A percentile compares a stretch with the other conserved stretches of the same genome.
Conservation (phyloP, 1,140 invertebrate genomes). For the Laodelphax striatellus region DNA sequence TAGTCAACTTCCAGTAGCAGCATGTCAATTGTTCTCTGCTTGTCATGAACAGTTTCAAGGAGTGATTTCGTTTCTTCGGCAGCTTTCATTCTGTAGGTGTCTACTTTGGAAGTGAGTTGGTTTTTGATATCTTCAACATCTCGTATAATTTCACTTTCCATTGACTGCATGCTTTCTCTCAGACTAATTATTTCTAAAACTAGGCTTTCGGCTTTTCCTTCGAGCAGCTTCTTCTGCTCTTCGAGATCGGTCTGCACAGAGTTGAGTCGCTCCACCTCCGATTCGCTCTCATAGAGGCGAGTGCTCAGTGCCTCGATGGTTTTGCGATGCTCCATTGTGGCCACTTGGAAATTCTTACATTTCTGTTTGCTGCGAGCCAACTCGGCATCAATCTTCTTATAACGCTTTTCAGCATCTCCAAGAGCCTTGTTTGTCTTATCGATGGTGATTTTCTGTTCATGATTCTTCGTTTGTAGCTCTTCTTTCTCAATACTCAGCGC, state of each 20-base stretch:
- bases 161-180: neutral
- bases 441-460: neutral
- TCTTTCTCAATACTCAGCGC: neutral
- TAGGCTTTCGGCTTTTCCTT: neutral
- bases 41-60: slow-evolving; percentile 7
- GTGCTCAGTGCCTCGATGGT: neutral
- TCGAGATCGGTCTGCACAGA: neutral
- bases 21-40: slow-evolving; percentile 11
- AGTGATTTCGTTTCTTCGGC: slow-evolving; percentile 11
- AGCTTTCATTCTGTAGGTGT: slow-evolving; percentile 10
- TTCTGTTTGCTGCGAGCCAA: neutral
- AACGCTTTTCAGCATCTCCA: neutral
- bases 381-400: neutral
- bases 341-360: neutral
- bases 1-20: slow-evolving; percentile 10
- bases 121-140: slow-evolving; percentile 13
- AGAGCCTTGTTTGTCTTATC: neutral
- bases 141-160: slow-evolving; percentile 1
- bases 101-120: slow-evolving; percentile 11
- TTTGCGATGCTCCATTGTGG: neutral
- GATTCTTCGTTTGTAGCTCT: neutral
- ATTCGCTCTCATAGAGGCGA: neutral
- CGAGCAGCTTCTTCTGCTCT: neutral
- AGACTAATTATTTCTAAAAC: neutral
- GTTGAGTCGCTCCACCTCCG: neutral